Evolutionary conservation across 2,113 vertebrate species (phyloP).

Genomic region (Pseudopodoces humilis): DNA sequence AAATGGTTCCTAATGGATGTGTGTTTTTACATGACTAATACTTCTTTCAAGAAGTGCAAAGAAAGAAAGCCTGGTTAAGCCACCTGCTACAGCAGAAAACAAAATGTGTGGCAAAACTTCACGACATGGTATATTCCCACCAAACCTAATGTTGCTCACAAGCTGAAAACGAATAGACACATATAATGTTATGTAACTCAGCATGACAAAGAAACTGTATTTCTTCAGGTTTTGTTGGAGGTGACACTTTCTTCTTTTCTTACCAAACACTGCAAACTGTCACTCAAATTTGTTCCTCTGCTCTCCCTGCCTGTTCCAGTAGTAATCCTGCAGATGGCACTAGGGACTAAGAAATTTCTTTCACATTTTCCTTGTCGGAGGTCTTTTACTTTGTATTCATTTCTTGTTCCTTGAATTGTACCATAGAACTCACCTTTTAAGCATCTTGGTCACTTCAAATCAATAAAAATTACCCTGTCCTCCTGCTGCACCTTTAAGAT

Average conservation of each 20-base stretch:
- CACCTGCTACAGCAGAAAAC: background rate
- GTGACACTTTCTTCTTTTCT: background rate
- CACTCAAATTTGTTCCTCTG: background rate
- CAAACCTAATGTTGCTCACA: background rate
- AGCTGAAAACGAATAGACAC: background rate
- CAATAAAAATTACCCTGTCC: background rate
- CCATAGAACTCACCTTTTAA: background rate
- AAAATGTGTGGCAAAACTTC: background rate
- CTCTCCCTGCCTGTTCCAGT: background rate
- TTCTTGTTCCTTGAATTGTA: background rate
- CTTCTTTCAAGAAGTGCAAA: background rate
- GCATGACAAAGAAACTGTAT: background rate
- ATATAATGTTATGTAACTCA: background rate
- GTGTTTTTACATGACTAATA: background rate
- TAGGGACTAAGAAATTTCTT: background rate
- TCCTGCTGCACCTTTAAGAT: background rate
- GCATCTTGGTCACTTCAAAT: background rate
- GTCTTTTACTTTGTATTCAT: background rate
- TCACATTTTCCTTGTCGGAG: slow-evolving; percentile 9
- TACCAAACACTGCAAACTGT: background rate
- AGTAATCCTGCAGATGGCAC: slow-evolving; percentile 41
- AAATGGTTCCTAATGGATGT: background rate
- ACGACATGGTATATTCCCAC: rapidly evolving
- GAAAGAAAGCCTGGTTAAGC: background rate
- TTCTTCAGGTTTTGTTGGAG: background rate